Conservation (phyloP, 2,797 vertebrate genomes). For the Chiroxiphia lanceolata region DNA sequence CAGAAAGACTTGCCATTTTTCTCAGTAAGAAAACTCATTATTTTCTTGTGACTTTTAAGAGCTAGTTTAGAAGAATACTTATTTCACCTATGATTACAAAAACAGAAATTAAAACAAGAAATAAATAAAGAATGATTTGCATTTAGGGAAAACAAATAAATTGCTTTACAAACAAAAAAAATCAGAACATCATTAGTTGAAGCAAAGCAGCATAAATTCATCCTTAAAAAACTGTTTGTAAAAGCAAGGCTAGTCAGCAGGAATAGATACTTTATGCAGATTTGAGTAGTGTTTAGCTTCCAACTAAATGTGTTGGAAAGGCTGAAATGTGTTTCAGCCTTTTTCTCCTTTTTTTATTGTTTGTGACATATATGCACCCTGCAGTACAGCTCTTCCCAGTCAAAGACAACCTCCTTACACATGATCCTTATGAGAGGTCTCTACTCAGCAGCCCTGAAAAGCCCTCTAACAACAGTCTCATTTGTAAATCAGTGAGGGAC, state of each 20-base stretch:
- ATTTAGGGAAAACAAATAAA: slow-evolving; percentile 1
- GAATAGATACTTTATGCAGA: slow-evolving; percentile 24
- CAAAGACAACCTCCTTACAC: slow-evolving; percentile 3
- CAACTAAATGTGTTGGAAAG: too few relatives aligned
- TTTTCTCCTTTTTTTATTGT: slow-evolving; percentile 7
- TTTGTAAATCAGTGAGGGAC: slow-evolving; percentile 73
- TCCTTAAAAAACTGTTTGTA: neutral
- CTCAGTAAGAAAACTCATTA: slow-evolving; percentile 62
- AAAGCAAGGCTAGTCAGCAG: neutral
- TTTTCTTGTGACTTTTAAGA: slow-evolving; percentile 40
- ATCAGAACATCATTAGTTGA: neutral
- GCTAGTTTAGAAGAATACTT: slow-evolving; percentile 18
- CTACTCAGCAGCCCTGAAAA: slow-evolving; percentile 54
- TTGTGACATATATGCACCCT: neutral
- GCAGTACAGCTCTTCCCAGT: neutral
- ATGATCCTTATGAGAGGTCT: slow-evolving; percentile 72
- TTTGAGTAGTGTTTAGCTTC: neutral
- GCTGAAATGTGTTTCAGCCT: neutral
- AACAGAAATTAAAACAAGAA: slow-evolving; percentile 16
- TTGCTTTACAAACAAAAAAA: neutral
- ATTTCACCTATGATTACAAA: slow-evolving; percentile 8
- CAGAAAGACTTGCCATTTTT: slow-evolving; percentile 62
- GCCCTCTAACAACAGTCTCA: slow-evolving; percentile 72
- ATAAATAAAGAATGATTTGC: slow-evolving; percentile 2
- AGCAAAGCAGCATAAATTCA: neutral